Evolutionary conservation across 1,140 invertebrate species (phyloP).

Genomic region (Drosophila biarmipes): DNA sequence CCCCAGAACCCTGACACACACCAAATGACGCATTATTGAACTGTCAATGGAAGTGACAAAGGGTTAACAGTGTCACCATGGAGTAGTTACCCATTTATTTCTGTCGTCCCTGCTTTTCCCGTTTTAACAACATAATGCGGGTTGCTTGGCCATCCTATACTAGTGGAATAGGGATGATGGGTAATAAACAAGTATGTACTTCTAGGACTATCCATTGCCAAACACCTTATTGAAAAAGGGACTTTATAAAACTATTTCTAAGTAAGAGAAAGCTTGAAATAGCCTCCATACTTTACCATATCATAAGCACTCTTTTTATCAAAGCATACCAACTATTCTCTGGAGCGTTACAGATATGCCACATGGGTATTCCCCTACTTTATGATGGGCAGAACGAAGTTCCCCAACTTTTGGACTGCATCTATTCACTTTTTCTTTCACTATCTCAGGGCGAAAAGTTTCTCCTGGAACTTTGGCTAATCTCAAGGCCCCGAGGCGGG

Average conservation of each 20-base stretch:
- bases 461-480: slow-evolving; percentile 33
- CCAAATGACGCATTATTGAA: slow-evolving; percentile 81
- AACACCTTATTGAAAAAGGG: no score
- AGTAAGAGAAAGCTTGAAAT: no score
- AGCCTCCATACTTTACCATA: background rate
- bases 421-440: slow-evolving; percentile 43
- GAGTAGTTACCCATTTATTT: slow-evolving; percentile 60
- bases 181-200: background rate
- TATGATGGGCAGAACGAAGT: background rate
- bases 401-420: slow-evolving; percentile 2
- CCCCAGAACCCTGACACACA: slow-evolving; percentile 30
- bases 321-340: background rate
- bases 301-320: background rate
- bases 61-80: slow-evolving; percentile 75
- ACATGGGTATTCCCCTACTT: background rate
- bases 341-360: background rate
- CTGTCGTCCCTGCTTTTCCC: slow-evolving; percentile 5
- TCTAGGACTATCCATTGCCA: no score
- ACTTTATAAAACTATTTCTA: no score
- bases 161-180: background rate
- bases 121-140: slow-evolving; percentile 4
- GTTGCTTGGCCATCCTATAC: background rate
- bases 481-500: slow-evolving; percentile 34
- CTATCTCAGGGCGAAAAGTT: slow-evolving; percentile 40
- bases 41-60: slow-evolving; percentile 81